These are phyloP conservation scores for Hippocampus zosterae DNA, from an alignment of 2,113 vertebrate genomes.

Conservation along the genomic window DNA sequence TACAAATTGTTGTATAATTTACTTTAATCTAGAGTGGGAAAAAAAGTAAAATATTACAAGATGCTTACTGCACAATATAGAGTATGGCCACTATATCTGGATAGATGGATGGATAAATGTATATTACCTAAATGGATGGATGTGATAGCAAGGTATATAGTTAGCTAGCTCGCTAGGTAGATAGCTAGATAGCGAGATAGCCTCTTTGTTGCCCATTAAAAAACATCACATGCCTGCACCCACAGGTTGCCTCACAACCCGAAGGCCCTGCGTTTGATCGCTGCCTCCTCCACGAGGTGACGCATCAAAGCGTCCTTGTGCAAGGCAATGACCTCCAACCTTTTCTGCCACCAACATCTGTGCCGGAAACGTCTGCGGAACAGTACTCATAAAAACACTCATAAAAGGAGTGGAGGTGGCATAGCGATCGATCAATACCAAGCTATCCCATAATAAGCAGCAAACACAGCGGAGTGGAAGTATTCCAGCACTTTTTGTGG, in stretches of 20 bases:
- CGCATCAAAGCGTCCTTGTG: neutral
- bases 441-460: neutral
- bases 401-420: neutral
- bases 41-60: no score
- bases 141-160: neutral
- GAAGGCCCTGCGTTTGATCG: neutral
- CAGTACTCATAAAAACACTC: neutral
- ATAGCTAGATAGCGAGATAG: neutral
- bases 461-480: slow-evolving; percentile 2
- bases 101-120: no score
- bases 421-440: neutral
- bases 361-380: neutral
- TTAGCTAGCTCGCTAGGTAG: neutral
- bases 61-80: no score
- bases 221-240: no score
- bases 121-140: no score
- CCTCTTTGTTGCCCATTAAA: no score
- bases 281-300: neutral
- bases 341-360: neutral
- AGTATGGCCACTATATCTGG: no score
- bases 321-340: neutral
- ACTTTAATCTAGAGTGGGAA: no score
- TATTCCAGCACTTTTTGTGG: slow-evolving; percentile 22
- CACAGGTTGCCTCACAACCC: neutral
- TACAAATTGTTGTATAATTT: no score